Conservation (phyloP, 2,113 vertebrate genomes). For the Dinomys branickii region DNA sequence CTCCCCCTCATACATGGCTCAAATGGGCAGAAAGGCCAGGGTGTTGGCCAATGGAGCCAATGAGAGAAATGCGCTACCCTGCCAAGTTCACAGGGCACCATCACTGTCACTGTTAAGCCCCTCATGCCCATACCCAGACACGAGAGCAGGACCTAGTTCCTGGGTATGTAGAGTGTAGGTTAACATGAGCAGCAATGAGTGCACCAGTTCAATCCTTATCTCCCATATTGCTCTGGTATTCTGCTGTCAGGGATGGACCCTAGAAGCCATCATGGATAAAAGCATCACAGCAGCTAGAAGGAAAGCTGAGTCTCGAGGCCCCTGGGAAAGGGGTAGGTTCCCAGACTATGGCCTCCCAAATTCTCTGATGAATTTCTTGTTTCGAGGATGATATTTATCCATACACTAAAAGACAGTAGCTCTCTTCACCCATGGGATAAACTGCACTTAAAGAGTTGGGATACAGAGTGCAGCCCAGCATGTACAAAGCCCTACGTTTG, state of each 20-base stretch:
- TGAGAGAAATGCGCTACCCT: background rate
- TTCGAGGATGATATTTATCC: conserved; percentile 23
- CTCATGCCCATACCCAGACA: background rate
- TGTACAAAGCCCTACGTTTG: background rate
- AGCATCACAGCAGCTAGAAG: background rate
- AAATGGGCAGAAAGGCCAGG: background rate
- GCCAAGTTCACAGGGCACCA: background rate
- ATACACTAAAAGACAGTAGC: background rate
- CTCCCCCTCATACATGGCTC: background rate
- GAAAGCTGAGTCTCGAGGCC: background rate
- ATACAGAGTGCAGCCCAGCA: background rate
- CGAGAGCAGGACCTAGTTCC: background rate
- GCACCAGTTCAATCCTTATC: background rate
- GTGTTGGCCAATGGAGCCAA: background rate
- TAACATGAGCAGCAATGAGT: background rate
- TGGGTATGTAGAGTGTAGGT: background rate
- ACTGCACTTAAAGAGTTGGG: background rate
- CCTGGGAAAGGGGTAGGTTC: background rate
- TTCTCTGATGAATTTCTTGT: background rate
- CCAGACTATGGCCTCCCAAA: background rate
- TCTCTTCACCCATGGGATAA: background rate
- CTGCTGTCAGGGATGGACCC: background rate
- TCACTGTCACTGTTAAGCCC: background rate
- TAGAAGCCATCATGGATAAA: background rate
- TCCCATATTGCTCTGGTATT: background rate